These are phyloP conservation scores for Argynnis bischoffii DNA, from an alignment of 2,888 invertebrate genomes.

Conservation along the genomic window DNA sequence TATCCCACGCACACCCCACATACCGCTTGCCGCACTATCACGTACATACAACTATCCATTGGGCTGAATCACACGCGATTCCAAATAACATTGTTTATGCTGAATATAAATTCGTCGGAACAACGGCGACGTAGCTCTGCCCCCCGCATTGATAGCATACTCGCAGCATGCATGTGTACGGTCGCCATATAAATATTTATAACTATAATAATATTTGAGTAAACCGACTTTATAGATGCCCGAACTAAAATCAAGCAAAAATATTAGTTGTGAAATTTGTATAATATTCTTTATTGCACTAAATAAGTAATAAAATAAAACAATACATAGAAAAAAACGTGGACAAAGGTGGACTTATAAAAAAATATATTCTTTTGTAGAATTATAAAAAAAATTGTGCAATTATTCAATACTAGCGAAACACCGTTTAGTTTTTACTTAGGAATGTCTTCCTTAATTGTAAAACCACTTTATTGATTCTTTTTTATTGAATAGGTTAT, in stretches of 20 bases:
- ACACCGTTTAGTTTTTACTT: too few relatives aligned
- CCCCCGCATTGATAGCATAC: slow-evolving; percentile 10
- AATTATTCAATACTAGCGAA: too few relatives aligned
- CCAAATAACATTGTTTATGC: slow-evolving; percentile 18
- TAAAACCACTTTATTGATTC: too few relatives aligned
- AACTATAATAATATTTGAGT: not conserved
- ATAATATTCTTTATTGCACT: too few relatives aligned
- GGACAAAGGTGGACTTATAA: too few relatives aligned
- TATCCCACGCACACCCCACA: not conserved
- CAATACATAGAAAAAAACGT: too few relatives aligned
- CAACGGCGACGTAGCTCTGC: not conserved
- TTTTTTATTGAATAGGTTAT: too few relatives aligned
- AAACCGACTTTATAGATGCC: too few relatives aligned
- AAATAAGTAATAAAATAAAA: too few relatives aligned
- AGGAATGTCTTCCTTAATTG: too few relatives aligned
- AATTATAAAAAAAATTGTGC: too few relatives aligned
- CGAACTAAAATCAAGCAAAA: not conserved
- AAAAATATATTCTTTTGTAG: too few relatives aligned
- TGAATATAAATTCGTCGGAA: slow-evolving; percentile 18
- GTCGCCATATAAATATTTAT: slow-evolving; percentile 4
- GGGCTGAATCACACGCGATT: slow-evolving; percentile 19
- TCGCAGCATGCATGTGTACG: not conserved
- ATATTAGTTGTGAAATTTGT: not conserved
- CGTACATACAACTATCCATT: not conserved
- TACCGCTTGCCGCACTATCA: not conserved